phyloP scores from a whole-genome alignment of 2,113 vertebrate species.

The Takifugu flavidus region DNA sequence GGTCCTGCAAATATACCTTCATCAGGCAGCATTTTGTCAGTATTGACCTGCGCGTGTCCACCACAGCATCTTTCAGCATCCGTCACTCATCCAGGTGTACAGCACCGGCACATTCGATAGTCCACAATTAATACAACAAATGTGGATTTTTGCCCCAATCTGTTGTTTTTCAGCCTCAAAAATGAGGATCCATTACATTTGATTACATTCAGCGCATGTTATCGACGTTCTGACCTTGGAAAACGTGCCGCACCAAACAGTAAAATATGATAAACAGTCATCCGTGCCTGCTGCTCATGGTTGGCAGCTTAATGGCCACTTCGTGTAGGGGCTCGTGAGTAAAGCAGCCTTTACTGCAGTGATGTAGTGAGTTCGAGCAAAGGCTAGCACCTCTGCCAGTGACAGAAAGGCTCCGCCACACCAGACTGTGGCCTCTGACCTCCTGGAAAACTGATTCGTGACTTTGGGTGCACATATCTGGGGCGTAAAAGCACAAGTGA shows the following conservation, averaged over 20 bases:
- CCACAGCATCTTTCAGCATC: no score
- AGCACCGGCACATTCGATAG: no score
- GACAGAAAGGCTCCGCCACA: conserved; percentile 23
- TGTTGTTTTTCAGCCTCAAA: no score
- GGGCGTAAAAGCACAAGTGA: conserved; percentile 28
- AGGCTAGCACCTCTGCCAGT: conserved; percentile 51
- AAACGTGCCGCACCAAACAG: background rate
- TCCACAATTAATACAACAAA: no score
- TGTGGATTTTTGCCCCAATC: no score
- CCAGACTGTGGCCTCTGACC: conserved; percentile 15
- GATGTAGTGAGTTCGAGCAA: conserved; percentile 42
- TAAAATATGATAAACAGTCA: conserved; percentile 34
- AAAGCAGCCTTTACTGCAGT: conserved; percentile 46
- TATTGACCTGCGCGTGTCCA: no score
- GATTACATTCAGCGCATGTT: no score
- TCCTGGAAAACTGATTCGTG: conserved; percentile 9
- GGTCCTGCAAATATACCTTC: no score
- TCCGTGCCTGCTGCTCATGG: conserved; percentile 35
- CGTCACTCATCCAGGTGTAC: no score
- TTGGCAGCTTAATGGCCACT: conserved; percentile 32
- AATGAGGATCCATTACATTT: no score
- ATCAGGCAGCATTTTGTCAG: no score
- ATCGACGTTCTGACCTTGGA: background rate
- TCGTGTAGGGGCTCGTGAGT: conserved; percentile 33
- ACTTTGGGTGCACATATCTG: conserved; percentile 23